Conservation (phyloP, 2,888 invertebrate genomes). For the Rhopalosiphum nymphaeae region DNA sequence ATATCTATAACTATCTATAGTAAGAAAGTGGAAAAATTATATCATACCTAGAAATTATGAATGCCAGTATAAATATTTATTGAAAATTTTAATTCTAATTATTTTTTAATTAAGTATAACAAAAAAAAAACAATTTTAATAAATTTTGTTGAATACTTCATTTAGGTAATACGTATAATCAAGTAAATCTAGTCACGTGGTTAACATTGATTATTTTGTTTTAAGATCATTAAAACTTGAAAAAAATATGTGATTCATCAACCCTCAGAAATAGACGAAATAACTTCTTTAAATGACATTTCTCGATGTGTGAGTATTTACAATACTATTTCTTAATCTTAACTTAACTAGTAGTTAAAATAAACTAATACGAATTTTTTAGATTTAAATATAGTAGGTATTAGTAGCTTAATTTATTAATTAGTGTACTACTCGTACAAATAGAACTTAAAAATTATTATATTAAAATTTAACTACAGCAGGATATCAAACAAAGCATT, state of each 20-base stretch:
- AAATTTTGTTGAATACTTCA: neutral
- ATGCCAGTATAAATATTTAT: neutral
- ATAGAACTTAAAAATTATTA: neutral
- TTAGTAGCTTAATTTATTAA: neutral
- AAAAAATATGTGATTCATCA: neutral
- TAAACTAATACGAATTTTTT: neutral
- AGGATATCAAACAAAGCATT: neutral
- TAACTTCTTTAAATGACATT: no score
- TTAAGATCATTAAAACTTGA: neutral
- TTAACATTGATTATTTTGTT: conserved; percentile 12
- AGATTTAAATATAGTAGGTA: neutral
- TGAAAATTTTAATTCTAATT: neutral
- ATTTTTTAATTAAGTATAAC: neutral
- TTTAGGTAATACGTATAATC: neutral
- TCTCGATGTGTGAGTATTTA: neutral
- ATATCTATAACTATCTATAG: no score
- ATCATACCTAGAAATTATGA: neutral
- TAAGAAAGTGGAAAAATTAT: neutral
- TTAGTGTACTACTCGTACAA: neutral
- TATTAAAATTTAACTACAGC: neutral
- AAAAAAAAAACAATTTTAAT: neutral
- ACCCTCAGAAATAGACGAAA: neutral
- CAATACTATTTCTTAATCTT: neutral
- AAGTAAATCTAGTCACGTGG: neutral
- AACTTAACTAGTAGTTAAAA: neutral